Evolutionary conservation across 2,797 vertebrate genomes (phyloP), one percentile per base, ranked within the genome.

Genomic region (Amphiprion clarkii): DNA sequence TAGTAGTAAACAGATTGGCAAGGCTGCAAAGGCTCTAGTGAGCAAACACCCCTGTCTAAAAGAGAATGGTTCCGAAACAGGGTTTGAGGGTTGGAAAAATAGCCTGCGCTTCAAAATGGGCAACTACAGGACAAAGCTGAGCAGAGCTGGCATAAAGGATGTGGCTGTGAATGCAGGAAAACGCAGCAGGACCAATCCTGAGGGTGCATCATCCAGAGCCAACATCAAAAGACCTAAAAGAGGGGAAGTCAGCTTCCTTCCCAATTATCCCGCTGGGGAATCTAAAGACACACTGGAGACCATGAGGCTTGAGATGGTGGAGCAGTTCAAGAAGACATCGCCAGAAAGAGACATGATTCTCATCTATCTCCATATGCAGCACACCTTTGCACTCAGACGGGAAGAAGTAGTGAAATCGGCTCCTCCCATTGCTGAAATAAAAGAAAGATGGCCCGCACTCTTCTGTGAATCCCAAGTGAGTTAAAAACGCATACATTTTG

Each of bases 31-130:
- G 17, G 74, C 67, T n/a, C 27, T 82, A 0, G 82, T 87, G 21
- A 81, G 1, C 1, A 84, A 84, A 71, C 74, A 82, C 57, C 44
- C 54, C 1, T 79, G 58, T 27, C 46, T 84, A 6, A 78, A 61
- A 81, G 74, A 82, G 27, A 60, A 1, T 0, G 60, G 66, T 40
- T 71, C 66, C 31, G 44, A 46, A 64, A 79, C 11, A 51, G 23
- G 75, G 0, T 59, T 25, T 52, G 51, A 85, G 4, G 36, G 62
- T 1, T 79, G 74, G 72, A 11, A 67, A 33, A 79, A 79, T 27
- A 81, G 87, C 23, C 33, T 84, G 25, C 4, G n/a, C 23, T 81
- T 74, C 19, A 85, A 77, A 7, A 87, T 78, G 81, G 81, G 78
- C n/a, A 21, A 78, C 67, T 78, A 74, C 21, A 21, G 79, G 23